phyloP scores from a whole-genome alignment of 2,797 vertebrate species.

The Pangasius djambal region DNA sequence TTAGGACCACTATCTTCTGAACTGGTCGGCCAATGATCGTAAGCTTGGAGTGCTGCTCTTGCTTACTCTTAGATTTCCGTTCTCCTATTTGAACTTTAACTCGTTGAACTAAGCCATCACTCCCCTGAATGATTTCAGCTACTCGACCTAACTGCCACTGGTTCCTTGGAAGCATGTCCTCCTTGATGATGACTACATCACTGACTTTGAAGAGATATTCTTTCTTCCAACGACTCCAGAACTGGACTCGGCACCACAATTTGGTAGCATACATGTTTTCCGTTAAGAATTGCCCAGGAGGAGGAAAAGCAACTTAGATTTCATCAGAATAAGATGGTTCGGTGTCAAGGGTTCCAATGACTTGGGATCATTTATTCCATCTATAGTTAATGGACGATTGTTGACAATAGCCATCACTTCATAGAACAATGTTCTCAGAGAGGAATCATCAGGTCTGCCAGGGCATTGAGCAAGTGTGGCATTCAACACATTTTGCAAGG shows the following conservation, averaged over 20 bases:
- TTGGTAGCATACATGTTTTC: neutral
- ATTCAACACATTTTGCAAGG: neutral
- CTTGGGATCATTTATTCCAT: neutral
- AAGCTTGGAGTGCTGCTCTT: no score
- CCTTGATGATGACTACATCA: slow-evolving; percentile 7
- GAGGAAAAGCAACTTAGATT: neutral
- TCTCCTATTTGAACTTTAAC: neutral
- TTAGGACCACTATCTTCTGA: no score
- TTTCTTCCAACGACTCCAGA: neutral
- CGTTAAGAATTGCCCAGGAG: slow-evolving; percentile 1
- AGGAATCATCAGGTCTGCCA: neutral
- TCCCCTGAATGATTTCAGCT: neutral
- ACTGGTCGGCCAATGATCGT: no score
- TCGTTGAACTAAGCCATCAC: neutral
- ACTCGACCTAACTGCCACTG: slow-evolving; percentile 1
- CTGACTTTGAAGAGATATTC: neutral
- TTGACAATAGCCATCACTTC: neutral
- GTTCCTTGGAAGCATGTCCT: neutral
- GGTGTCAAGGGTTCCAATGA: neutral
- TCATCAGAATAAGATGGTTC: neutral
- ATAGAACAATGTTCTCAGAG: slow-evolving; percentile 2
- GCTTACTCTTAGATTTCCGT: no score
- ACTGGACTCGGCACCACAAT: neutral
- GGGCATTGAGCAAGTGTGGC: neutral
- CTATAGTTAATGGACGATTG: neutral